These are phyloP conservation scores for Eutrigla gurnardus DNA, from an alignment of 2,797 vertebrate species.

Conservation along the genomic window DNA sequence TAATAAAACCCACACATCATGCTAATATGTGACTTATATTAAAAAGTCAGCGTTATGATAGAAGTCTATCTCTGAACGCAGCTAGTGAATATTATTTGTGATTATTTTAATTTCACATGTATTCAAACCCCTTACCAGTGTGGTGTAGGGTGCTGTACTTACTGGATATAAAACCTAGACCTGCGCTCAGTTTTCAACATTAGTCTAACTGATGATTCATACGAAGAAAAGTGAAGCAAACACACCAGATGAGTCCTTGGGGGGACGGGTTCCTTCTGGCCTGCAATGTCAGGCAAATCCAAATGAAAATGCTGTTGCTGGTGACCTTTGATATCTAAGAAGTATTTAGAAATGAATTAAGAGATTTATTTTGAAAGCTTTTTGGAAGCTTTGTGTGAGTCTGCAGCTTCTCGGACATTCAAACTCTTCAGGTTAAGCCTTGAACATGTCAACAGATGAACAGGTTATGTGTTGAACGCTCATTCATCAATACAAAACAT, in stretches of 20 bases:
- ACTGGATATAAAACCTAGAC: neutral
- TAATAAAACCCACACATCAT: conserved; percentile 21
- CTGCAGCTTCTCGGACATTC: neutral
- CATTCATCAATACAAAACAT: too few species aligned
- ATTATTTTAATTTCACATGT: conserved; percentile 29
- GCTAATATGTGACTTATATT: conserved; percentile 47
- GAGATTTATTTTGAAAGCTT: neutral
- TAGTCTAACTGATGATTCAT: conserved; percentile 1
- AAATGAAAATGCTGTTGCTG: neutral
- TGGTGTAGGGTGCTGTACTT: neutral
- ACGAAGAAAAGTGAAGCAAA: neutral
- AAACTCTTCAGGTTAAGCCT: neutral
- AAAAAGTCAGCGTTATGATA: conserved; percentile 37
- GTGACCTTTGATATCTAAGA: neutral
- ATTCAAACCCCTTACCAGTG: neutral
- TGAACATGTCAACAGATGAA: neutral
- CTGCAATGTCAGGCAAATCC: neutral
- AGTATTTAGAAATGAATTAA: neutral
- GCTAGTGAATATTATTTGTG: conserved; percentile 14
- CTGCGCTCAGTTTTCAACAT: neutral
- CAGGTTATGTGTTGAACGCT: neutral
- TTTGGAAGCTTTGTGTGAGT: neutral
- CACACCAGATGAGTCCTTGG: neutral
- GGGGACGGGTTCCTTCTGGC: neutral
- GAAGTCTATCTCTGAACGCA: conserved; percentile 15